phyloP scores from a whole-genome alignment of 2,797 vertebrate species.

The Bradypus variegatus region DNA sequence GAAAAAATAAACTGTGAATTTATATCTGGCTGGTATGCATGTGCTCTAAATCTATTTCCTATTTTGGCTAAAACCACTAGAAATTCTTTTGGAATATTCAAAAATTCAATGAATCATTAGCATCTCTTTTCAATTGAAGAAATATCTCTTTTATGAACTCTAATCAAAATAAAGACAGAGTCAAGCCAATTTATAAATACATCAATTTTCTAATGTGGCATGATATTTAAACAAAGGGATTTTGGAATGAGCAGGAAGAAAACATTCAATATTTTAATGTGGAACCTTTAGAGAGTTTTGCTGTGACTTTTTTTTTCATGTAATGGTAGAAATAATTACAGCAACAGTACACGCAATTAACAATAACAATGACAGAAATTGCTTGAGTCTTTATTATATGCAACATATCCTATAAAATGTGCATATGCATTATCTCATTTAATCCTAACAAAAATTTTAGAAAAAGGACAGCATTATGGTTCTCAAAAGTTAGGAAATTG shows the following conservation, averaged over 20 bases:
- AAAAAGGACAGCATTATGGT: background rate
- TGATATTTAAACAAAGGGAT: background rate
- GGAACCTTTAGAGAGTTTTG: background rate
- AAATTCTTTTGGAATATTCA: background rate
- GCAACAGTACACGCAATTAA: background rate
- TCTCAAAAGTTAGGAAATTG: background rate
- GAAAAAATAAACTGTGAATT: background rate
- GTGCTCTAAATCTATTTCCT: background rate
- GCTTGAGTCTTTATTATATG: background rate
- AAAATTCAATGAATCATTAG: constrained; percentile 14
- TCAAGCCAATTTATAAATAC: background rate
- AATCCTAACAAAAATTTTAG: background rate
- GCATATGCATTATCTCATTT: background rate
- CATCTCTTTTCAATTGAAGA: background rate
- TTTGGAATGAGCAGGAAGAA: background rate
- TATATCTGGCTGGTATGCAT: background rate
- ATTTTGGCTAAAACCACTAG: background rate
- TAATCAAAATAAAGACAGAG: background rate
- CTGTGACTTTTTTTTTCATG: background rate
- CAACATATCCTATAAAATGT: background rate
- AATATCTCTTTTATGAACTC: constrained; percentile 9
- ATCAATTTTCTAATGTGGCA: background rate
- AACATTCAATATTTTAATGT: background rate
- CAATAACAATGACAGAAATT: background rate
- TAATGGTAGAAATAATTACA: background rate